Percentiles rank a stretch among this genome's conserved stretches.
phyloP scores from a whole-genome alignment of 2,888 invertebrate species.

The Miltochrista miniata region DNA sequence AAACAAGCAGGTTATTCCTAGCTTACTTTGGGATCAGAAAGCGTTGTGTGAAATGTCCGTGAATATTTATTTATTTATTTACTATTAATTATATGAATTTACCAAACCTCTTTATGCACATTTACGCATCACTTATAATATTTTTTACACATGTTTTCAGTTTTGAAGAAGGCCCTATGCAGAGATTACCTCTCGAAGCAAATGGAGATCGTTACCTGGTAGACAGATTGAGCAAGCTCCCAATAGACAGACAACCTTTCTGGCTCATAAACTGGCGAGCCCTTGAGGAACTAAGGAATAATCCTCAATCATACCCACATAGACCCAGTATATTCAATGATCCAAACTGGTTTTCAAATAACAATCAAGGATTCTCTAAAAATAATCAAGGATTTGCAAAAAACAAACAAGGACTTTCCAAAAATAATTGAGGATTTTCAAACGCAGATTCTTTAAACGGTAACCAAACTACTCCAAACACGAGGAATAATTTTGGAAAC shows the following conservation, averaged over 20 bases:
- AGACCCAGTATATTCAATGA: conserved; percentile 58
- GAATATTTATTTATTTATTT: too few species aligned
- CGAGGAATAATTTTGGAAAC: too few species aligned
- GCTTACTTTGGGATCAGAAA: too few species aligned
- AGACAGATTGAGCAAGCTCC: conserved; percentile 85
- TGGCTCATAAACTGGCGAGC: conserved; percentile 89
- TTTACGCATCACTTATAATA: too few species aligned
- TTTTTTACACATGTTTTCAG: conserved; percentile 41
- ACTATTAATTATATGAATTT: too few species aligned
- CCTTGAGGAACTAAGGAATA: conserved; percentile 82
- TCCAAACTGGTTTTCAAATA: neutral
- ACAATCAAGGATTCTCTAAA: neutral
- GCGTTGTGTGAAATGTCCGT: too few species aligned
- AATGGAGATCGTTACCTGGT: conserved; percentile 85
- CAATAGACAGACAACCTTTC: conserved; percentile 87
- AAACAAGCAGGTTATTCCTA: too few species aligned
- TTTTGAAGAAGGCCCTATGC: conserved; percentile 65
- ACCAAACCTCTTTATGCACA: too few species aligned
- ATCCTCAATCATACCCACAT: conserved; percentile 66
- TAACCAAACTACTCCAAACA: neutral
- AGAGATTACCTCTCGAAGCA: conserved; percentile 85
- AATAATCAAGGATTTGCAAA: neutral
- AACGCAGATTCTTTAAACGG: neutral
- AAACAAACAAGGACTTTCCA: too few species aligned
- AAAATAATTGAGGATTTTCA: neutral